phyloP scores from a whole-genome alignment of 2,797 vertebrate species.

The Lacerta viridis region DNA sequence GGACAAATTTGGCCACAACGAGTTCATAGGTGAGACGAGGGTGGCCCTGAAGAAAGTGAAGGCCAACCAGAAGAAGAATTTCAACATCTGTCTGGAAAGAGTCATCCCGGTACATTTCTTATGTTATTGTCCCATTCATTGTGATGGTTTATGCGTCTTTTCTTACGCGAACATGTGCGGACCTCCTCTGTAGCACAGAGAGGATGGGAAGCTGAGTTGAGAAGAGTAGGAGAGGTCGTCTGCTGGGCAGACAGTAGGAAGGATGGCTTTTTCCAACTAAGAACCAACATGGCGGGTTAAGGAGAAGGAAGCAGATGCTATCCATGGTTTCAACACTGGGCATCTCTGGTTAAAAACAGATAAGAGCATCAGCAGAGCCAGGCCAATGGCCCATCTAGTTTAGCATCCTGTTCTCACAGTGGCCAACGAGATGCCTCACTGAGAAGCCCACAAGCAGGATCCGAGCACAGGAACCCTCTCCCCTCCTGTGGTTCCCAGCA shows the following conservation, averaged over 20 bases:
- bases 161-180: background rate
- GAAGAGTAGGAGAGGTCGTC: background rate
- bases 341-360: no score
- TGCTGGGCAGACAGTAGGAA: no score
- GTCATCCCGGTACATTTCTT: slow-evolving; percentile 87
- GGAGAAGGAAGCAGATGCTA: no score
- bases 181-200: background rate
- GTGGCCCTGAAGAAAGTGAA: slow-evolving; percentile 96
- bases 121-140: rapidly evolving
- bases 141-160: background rate
- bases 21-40: slow-evolving; percentile 97
- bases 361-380: no score
- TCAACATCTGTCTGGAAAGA: slow-evolving; percentile 95
- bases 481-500: no score
- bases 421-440: no score
- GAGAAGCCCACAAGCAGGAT: no score
- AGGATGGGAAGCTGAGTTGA: background rate
- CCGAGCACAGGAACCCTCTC: no score
- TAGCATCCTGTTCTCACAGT: no score
- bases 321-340: no score
- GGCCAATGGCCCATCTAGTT: no score
- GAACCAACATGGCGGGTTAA: background rate
- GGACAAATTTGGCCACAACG: slow-evolving; percentile 98
- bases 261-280: background rate
- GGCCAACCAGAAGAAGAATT: slow-evolving; percentile 94